A percentile compares a stretch with the other conserved stretches of the same genome.
Conservation (phyloP, 2,888 invertebrate species). For the Phytoseiulus persimilis region DNA sequence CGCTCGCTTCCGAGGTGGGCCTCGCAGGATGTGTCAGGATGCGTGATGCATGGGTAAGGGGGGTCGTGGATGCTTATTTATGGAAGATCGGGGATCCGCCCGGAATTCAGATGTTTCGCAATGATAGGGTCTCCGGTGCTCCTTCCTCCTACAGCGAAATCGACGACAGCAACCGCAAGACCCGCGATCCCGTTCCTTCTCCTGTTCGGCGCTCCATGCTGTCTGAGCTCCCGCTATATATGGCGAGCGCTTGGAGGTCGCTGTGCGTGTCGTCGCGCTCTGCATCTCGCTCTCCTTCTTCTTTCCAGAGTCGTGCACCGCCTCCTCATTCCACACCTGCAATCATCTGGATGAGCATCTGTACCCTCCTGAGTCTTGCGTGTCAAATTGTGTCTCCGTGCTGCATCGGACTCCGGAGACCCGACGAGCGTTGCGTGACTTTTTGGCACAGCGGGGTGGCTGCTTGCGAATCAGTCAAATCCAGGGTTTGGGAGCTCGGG, state of each 20-base stretch:
- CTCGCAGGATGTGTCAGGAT: background rate
- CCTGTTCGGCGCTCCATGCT: background rate
- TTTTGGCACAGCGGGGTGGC: background rate
- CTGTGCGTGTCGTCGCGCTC: background rate
- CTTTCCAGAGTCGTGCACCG: background rate
- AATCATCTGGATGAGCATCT: conserved; percentile 5
- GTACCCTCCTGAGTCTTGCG: background rate
- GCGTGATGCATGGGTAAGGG: background rate
- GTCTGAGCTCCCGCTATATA: background rate
- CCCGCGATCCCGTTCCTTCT: background rate
- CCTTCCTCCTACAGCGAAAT: background rate
- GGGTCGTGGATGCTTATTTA: background rate
- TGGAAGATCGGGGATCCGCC: background rate
- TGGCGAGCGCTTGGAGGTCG: background rate
- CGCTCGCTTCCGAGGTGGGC: too few relatives aligned
- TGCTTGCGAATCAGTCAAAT: background rate
- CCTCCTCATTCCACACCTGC: background rate
- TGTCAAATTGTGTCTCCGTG: conserved; percentile 5
- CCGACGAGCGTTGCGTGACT: background rate
- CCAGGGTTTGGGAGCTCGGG: background rate
- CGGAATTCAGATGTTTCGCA: background rate
- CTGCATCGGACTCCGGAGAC: background rate
- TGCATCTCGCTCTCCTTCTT: background rate
- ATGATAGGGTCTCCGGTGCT: background rate
- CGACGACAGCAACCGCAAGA: background rate